Percentiles rank a stretch among this genome's conserved stretches.
phyloP scores from a whole-genome alignment of 1,140 invertebrate genomes.

The Orius laevigatus region DNA sequence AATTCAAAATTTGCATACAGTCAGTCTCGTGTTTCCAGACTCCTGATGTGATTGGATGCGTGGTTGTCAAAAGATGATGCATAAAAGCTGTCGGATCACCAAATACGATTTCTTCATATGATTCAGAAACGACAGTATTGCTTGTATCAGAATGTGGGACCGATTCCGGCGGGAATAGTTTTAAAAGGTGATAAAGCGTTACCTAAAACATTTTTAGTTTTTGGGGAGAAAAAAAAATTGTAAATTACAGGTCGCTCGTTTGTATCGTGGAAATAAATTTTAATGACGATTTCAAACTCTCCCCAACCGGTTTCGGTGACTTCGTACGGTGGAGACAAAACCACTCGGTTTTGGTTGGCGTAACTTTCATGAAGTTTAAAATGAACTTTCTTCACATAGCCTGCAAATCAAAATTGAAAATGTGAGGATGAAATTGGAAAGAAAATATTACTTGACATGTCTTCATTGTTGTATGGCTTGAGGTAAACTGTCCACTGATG shows the following conservation, averaged over 20 bases:
- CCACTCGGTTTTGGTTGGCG: slow-evolving; percentile 79
- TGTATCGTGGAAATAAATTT: slow-evolving; percentile 94
- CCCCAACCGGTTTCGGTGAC: slow-evolving; percentile 99
- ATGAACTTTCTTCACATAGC: slow-evolving; percentile 90
- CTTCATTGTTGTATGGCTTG: slow-evolving; percentile 84
- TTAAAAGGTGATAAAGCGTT: slow-evolving; percentile 88
- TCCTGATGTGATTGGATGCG: slow-evolving; percentile 54
- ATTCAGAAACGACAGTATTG: slow-evolving; percentile 79
- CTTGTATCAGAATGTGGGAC: slow-evolving; percentile 41
- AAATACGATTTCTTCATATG: slow-evolving; percentile 95
- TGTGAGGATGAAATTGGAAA: not conserved
- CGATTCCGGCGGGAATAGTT: slow-evolving; percentile 65
- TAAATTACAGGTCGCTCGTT: slow-evolving; percentile 79
- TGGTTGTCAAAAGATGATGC: slow-evolving; percentile 69
- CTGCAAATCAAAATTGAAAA: slow-evolving; percentile 16
- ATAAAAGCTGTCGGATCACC: slow-evolving; percentile 88
- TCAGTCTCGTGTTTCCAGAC: slow-evolving; percentile 77
- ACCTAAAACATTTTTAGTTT: slow-evolving; percentile 52
- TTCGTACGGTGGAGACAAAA: slow-evolving; percentile 92
- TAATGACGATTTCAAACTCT: slow-evolving; percentile 97
- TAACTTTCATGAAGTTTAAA: slow-evolving; percentile 98
- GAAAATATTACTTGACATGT: slow-evolving; percentile 51
- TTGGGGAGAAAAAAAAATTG: no score
- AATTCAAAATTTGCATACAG: slow-evolving; percentile 44
- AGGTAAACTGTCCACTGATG: slow-evolving; percentile 98